Evolutionary conservation across 1,140 invertebrate genomes (phyloP).

Genomic region (Tenebrio molitor): DNA sequence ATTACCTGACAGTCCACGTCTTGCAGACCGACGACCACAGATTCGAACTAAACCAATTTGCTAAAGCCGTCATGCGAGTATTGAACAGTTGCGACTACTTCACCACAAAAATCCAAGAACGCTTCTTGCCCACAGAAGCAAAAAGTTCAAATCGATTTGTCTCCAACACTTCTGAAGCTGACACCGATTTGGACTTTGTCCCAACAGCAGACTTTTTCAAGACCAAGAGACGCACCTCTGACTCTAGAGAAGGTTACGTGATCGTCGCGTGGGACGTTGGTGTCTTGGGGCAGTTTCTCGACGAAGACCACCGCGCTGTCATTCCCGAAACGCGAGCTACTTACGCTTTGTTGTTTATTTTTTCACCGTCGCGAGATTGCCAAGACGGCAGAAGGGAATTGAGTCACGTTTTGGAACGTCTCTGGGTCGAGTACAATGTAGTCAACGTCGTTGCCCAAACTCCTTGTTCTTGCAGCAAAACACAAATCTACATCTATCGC

Average conservation of each 20-base stretch:
- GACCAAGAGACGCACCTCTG: neutral
- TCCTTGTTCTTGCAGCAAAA: neutral
- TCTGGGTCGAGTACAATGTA: neutral
- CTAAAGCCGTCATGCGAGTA: neutral
- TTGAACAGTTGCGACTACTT: neutral
- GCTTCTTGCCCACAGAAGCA: neutral
- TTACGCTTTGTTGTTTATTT: neutral
- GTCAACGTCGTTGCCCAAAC: neutral
- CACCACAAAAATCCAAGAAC: neutral
- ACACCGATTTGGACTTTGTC: no score
- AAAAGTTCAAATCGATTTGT: no score
- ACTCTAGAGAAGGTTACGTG: neutral
- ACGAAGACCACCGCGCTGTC: neutral
- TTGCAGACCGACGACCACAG: neutral
- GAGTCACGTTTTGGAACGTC: neutral
- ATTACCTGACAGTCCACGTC: neutral
- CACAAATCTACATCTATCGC: conserved; percentile 1
- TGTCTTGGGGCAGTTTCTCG: neutral
- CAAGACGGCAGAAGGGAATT: no score
- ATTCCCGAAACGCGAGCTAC: neutral
- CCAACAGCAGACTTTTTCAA: no score
- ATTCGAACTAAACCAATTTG: neutral
- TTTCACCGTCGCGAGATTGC: neutral
- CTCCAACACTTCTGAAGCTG: no score
- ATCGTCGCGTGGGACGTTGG: neutral